Conservation (phyloP, 2,888 invertebrate genomes). For the Rhagonycha lutea region DNA sequence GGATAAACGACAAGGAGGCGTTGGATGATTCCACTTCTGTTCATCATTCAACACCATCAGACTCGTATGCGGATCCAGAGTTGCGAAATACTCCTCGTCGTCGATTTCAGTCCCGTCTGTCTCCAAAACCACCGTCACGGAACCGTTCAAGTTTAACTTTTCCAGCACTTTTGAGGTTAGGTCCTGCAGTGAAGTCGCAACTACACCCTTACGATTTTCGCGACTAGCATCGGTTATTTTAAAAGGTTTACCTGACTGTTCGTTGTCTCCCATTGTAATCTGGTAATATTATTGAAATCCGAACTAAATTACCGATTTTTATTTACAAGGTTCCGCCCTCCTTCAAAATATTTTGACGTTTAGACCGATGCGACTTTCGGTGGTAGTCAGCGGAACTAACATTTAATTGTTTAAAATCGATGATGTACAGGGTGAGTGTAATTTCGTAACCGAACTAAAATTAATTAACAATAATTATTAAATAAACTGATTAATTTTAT, state of each 20-base stretch:
- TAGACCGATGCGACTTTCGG: not conserved
- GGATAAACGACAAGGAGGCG: conserved; percentile 66
- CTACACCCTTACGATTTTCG: conserved; percentile 81
- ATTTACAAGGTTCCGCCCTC: conserved; percentile 14
- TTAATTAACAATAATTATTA: not conserved
- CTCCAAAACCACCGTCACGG: conserved; percentile 83
- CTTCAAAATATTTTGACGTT: not conserved
- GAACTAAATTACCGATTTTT: not conserved
- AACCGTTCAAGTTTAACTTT: conserved; percentile 68
- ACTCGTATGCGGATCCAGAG: conserved; percentile 84
- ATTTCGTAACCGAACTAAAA: not conserved
- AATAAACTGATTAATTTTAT: not conserved
- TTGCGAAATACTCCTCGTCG: conserved; percentile 93
- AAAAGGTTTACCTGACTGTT: conserved; percentile 65
- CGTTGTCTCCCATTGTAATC: conserved; percentile 59
- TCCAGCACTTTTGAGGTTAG: conserved; percentile 75
- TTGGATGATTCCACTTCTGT: conserved; percentile 74
- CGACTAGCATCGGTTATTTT: conserved; percentile 81
- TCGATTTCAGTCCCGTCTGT: conserved; percentile 94
- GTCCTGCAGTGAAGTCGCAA: conserved; percentile 78
- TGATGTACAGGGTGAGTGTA: not conserved
- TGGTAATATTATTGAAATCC: not conserved
- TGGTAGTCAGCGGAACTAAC: not conserved
- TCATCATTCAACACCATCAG: conserved; percentile 79
- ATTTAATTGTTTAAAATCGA: not conserved